A percentile compares a stretch with the other conserved stretches of the same genome.
Evolutionary conservation across 2,888 invertebrate genomes (phyloP).

Genomic region (Monopis laevigella): DNA sequence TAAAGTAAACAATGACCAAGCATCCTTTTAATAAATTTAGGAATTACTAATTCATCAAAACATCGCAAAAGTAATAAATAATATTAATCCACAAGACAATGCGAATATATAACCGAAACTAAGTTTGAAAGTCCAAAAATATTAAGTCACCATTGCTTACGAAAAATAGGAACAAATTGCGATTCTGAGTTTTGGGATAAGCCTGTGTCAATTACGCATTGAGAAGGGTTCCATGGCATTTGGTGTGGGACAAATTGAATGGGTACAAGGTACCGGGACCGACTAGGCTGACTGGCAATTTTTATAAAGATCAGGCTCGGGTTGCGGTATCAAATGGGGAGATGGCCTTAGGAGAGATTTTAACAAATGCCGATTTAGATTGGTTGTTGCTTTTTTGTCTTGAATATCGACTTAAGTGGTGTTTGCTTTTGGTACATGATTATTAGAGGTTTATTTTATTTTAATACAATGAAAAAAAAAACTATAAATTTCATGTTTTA

Average conservation of each 20-base stretch:
- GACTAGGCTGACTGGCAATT: conserved; percentile 44
- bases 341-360: background rate
- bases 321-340: background rate
- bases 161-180: conserved; percentile 46
- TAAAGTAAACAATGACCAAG: too few species aligned
- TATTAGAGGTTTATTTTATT: too few species aligned
- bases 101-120: too few species aligned
- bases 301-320: conserved; percentile 28
- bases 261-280: conserved; percentile 35
- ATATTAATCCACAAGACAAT: too few species aligned
- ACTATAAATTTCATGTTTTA: too few species aligned
- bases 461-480: too few species aligned
- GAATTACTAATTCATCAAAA: background rate
- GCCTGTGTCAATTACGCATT: conserved; percentile 60
- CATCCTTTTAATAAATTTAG: too few species aligned
- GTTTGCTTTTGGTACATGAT: too few species aligned
- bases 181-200: conserved; percentile 53
- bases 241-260: conserved; percentile 52
- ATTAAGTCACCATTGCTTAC: conserved; percentile 19
- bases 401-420: too few species aligned
- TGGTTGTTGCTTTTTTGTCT: background rate
- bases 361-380: background rate
- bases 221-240: conserved; percentile 42
- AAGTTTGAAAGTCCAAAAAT: conserved; percentile 6
- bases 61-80: background rate